A percentile compares a stretch with the other conserved stretches of the same genome.
phyloP scores from a whole-genome alignment of 2,797 vertebrate genomes.

The Etheostoma nigrum region DNA sequence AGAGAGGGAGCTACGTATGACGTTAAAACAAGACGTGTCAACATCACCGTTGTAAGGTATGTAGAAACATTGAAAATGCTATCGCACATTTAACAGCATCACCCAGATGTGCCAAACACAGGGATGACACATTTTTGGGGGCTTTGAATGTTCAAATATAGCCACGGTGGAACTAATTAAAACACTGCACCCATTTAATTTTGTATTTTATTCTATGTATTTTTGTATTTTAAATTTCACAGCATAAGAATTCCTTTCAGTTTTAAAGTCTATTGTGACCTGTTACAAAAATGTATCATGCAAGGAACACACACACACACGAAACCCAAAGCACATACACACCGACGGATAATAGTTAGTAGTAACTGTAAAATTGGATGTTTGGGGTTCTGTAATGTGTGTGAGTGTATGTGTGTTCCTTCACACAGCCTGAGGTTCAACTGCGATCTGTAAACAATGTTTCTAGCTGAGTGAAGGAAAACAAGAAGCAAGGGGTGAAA shows the following conservation, averaged over 20 bases:
- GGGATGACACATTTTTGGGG: too few relatives aligned
- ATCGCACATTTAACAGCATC: not conserved
- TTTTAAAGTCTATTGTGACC: not conserved
- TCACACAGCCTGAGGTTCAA: slow-evolving; percentile 54
- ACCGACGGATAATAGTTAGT: slow-evolving; percentile 40
- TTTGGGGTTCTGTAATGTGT: slow-evolving; percentile 28
- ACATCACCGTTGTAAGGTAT: too few relatives aligned
- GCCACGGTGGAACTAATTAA: too few relatives aligned
- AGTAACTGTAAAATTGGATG: slow-evolving; percentile 54
- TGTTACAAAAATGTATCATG: not conserved
- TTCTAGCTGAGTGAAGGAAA: slow-evolving; percentile 69
- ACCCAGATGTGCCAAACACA: not conserved
- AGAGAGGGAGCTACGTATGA: too few relatives aligned
- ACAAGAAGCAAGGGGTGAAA: slow-evolving; percentile 66
- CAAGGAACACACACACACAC: slow-evolving; percentile 11
- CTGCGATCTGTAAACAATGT: slow-evolving; percentile 70
- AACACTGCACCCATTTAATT: not conserved
- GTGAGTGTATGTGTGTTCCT: slow-evolving; percentile 18
- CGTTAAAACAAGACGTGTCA: too few relatives aligned
- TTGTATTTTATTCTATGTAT: not conserved
- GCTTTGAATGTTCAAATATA: too few relatives aligned
- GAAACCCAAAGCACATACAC: slow-evolving; percentile 16
- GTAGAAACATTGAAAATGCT: not conserved
- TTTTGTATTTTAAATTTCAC: not conserved
- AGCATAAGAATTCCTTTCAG: not conserved